A percentile compares a stretch with the other conserved stretches of the same genome.
phyloP scores from a whole-genome alignment of 2,113 vertebrate genomes.

The Caloenas nicobarica region DNA sequence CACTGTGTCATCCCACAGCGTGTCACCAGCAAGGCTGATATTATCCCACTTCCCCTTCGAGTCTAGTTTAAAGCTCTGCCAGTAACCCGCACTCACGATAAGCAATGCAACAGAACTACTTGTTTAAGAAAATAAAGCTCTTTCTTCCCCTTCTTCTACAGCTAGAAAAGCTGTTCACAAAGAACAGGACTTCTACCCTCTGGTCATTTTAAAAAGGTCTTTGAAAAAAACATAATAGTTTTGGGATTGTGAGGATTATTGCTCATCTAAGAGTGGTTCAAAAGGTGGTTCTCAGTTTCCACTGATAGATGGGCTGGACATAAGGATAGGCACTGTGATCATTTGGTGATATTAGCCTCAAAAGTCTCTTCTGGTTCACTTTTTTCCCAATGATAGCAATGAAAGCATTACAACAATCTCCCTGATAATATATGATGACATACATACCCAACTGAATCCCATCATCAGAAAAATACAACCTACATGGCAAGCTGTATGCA shows the following conservation, averaged over 20 bases:
- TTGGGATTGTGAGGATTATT: background rate
- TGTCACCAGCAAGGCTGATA: too few species aligned
- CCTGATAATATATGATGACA: background rate
- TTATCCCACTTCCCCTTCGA: too few species aligned
- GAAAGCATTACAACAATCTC: background rate
- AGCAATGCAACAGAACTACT: background rate
- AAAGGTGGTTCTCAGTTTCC: background rate
- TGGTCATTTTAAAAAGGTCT: background rate
- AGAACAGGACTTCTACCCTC: background rate
- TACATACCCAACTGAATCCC: background rate
- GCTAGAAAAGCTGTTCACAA: background rate
- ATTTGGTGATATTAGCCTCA: background rate
- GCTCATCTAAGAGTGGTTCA: background rate
- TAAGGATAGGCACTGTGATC: background rate
- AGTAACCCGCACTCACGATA: background rate
- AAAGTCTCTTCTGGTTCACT: background rate
- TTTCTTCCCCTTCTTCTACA: background rate
- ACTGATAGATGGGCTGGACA: background rate
- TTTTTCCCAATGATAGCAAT: background rate
- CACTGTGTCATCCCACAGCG: too few species aligned
- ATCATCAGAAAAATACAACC: background rate
- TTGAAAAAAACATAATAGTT: background rate
- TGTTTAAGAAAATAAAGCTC: background rate
- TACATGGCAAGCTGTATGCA: background rate
- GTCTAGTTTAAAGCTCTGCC: too few species aligned